Evolutionary conservation across 2,888 invertebrate genomes (phyloP).

Genomic region (Lasioglossum vierecki): DNA sequence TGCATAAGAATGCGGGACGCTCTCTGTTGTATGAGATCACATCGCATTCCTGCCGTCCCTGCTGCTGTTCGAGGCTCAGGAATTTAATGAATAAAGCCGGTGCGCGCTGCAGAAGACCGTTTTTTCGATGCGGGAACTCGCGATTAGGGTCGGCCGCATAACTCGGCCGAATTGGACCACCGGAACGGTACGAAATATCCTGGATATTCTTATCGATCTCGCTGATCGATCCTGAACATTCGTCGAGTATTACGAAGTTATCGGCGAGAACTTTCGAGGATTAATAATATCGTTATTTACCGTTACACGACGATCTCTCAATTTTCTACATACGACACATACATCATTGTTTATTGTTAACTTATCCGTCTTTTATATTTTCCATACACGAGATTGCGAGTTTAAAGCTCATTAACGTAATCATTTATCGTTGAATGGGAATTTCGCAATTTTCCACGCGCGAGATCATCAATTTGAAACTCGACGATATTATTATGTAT

Average conservation of each 20-base stretch:
- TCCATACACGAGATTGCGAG: too few species aligned
- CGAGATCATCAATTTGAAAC: too few species aligned
- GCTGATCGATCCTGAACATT: neutral
- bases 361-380: too few species aligned
- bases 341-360: too few species aligned
- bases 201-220: neutral
- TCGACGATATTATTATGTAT: too few species aligned
- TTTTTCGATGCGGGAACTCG: neutral
- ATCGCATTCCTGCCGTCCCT: neutral
- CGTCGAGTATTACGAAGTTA: neutral
- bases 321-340: too few species aligned
- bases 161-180: neutral
- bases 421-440: too few species aligned
- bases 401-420: too few species aligned
- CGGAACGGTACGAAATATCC: neutral
- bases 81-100: conserved; percentile 13
- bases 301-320: too few species aligned
- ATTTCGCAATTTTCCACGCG: too few species aligned
- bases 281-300: too few species aligned
- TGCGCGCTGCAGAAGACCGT: neutral
- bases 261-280: too few species aligned
- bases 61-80: neutral
- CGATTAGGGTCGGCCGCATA: conserved; percentile 6
- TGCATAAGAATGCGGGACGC: conserved; percentile 17
- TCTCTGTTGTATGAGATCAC: conserved; percentile 9